Evolutionary conservation across 2,888 invertebrate genomes (phyloP), one percentile per base, ranked within the genome.

Genomic region (Hetaerina titia): DNA sequence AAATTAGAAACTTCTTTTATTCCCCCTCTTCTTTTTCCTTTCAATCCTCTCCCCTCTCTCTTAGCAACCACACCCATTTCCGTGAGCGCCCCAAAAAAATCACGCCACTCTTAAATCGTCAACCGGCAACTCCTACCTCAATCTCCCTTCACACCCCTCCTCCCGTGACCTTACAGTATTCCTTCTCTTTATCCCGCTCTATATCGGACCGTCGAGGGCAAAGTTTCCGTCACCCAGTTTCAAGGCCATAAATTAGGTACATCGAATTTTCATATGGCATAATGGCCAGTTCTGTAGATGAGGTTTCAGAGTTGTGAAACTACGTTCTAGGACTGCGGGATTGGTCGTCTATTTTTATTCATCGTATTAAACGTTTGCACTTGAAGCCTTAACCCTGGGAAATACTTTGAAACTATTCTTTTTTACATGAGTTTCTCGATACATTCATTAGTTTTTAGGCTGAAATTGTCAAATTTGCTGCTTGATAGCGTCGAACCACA

Each of bases 31-130:
- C 19, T 56, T 57, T 89, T 57, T 56, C 89, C 22, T 22, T 89
- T 89, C 57, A 8, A 11, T 89, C n/a, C 31, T n/a, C 22, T n/a
- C n/a, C 58, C 13, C 89, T 22, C 69, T 45, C 69, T 15, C 69
- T 8, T 56, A 6, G 69, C 56, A n/a, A 17, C 92, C 92, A 92
- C 92, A 69, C 92, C 92, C 56, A 92, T 56, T 69, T 69, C 90
- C 90, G 90, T 63, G 90, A n/a, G 45, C 31, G 56, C 69, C 56
- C 56, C 7, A 56, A 92, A 92, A 45, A 92, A 92, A 92, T 69
- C 92, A 74, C 56, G 74, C 69, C 15, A 56, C 74, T 92, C 92
- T 45, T 90, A 90, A 63, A 45, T 90, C 90, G 45, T 45, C 45
- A 90, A 45, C 90, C 45, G 22, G 31, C 89, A 22, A n/a, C 89